Conservation (phyloP, 2,888 invertebrate genomes). For the Tipula confusa region DNA sequence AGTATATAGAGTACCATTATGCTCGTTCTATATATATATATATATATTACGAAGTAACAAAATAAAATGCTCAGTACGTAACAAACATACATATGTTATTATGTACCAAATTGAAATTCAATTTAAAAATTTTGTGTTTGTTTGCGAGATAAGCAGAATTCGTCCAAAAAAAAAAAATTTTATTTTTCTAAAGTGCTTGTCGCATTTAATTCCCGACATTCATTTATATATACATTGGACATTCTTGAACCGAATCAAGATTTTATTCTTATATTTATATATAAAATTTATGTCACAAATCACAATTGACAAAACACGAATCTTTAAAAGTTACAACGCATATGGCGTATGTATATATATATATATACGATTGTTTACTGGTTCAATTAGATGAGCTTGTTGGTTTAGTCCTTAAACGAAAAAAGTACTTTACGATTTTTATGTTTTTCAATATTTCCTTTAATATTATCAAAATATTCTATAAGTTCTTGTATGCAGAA, state of each 20-base stretch:
- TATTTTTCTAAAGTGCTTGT: not conserved
- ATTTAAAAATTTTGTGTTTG: not conserved
- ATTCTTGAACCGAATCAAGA: not conserved
- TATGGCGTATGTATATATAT: not conserved
- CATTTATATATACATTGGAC: not conserved
- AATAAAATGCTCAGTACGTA: not conserved
- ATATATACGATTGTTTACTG: not conserved
- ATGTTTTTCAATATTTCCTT: not conserved
- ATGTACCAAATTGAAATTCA: not conserved
- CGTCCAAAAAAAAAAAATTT: not conserved
- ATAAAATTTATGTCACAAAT: not conserved
- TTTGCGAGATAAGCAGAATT: not conserved
- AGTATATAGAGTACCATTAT: conserved; percentile 13
- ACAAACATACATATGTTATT: conserved; percentile 20
- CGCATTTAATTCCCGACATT: not conserved
- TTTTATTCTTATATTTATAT: not conserved
- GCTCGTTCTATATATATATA: too few relatives aligned
- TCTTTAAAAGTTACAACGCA: not conserved
- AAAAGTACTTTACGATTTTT: too few relatives aligned
- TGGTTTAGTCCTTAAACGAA: too few relatives aligned
- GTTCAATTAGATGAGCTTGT: not conserved
- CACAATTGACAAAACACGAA: not conserved
- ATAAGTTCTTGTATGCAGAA: not conserved
- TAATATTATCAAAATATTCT: not conserved
- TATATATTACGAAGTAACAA: not conserved